Percentiles rank a stretch among this genome's conserved stretches.
Conservation (phyloP, 2,113 vertebrate genomes). For the Scomber colias region DNA sequence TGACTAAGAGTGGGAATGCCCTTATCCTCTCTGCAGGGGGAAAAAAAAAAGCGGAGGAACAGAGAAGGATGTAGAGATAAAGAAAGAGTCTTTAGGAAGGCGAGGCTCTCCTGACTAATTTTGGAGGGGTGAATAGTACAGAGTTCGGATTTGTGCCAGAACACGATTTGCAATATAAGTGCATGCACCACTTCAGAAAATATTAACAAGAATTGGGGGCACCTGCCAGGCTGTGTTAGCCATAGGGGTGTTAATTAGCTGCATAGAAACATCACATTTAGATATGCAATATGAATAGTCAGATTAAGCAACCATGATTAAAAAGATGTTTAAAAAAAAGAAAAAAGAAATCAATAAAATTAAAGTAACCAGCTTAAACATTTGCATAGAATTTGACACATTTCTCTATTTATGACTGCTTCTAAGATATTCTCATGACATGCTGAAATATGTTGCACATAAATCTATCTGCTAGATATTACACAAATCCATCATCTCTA, state of each 20-base stretch:
- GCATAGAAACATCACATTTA: not conserved
- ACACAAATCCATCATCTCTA: not conserved
- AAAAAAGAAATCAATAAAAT: not conserved
- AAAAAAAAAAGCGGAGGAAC: constrained; percentile 36
- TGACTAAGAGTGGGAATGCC: constrained; percentile 59
- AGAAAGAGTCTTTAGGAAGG: constrained; percentile 59
- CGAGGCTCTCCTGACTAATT: constrained; percentile 59
- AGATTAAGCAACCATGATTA: not conserved
- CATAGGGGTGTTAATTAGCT: constrained; percentile 7
- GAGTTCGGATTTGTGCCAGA: constrained; percentile 58
- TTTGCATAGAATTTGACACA: not conserved
- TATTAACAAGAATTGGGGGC: constrained; percentile 19
- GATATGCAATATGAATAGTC: not conserved
- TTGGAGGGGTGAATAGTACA: constrained; percentile 69
- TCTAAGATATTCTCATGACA: not conserved
- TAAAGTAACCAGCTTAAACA: not conserved
- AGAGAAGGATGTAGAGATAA: constrained; percentile 54
- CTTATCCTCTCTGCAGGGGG: constrained; percentile 66
- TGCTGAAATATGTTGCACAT: constrained; percentile 2
- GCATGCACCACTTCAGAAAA: constrained; percentile 31
- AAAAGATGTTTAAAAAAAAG: not conserved
- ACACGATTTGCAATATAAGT: constrained; percentile 38
- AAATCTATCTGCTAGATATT: not conserved
- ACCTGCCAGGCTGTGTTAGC: not conserved
- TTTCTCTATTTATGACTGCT: not conserved